Percentiles rank a stretch among this genome's conserved stretches.
Evolutionary conservation across 2,888 invertebrate genomes (phyloP).

Genomic region (Thyatira batis): DNA sequence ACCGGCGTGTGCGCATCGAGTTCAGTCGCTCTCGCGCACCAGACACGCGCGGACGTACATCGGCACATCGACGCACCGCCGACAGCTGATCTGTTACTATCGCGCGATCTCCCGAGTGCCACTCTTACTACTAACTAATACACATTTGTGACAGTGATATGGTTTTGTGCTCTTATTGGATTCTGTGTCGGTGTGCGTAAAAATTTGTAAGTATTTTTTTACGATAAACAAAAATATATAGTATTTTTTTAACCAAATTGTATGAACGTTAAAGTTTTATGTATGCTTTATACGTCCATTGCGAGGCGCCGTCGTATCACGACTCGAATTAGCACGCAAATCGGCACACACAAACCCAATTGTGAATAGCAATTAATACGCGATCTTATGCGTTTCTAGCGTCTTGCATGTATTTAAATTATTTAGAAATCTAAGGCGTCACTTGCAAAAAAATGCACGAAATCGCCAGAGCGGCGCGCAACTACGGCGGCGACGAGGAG

Average conservation of each 20-base stretch:
- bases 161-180: conserved; percentile 76
- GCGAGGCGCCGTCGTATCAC: background rate
- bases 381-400: conserved; percentile 52
- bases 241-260: background rate
- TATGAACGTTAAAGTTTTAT: background rate
- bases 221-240: background rate
- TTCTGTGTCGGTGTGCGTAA: conserved; percentile 64
- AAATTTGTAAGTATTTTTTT: conserved; percentile 58
- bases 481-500: background rate
- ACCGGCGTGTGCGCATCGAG: conserved; percentile 39
- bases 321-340: conserved; percentile 46
- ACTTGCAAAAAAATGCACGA: conserved; percentile 75
- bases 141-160: conserved; percentile 76
- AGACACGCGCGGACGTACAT: conserved; percentile 43
- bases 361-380: conserved; percentile 64
- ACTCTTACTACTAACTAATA: conserved; percentile 40
- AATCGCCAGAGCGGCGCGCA: conserved; percentile 69
- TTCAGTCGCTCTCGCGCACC: conserved; percentile 59
- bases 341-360: conserved; percentile 61
- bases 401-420: conserved; percentile 79
- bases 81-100: conserved; percentile 37
- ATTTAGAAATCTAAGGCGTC: conserved; percentile 78
- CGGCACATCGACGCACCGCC: conserved; percentile 19
- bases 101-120: conserved; percentile 46
- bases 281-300: background rate